These are phyloP conservation scores for Drosophila eohydei DNA, from an alignment of 2,888 invertebrate species.

Conservation along the genomic window DNA sequence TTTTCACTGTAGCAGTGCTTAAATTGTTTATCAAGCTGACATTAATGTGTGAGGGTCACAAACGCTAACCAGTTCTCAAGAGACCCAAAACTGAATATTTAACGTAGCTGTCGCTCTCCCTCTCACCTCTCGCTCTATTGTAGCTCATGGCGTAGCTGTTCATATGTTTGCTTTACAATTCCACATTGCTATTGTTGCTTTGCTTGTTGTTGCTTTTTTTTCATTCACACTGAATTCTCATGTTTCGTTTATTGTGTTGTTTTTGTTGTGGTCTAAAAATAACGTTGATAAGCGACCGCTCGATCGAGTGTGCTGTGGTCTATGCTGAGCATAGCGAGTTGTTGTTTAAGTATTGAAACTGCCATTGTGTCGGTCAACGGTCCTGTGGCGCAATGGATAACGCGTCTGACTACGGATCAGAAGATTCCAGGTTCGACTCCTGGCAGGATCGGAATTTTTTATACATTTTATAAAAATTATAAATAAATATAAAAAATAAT, in stretches of 20 bases:
- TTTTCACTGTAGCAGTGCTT: conserved; percentile 29
- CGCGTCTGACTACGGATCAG: conserved; percentile 85
- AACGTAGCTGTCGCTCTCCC: conserved; percentile 20
- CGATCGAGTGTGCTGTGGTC: conserved; percentile 25
- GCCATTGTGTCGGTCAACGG: conserved; percentile 14
- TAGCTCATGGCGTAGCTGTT: background rate
- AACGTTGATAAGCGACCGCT: conserved; percentile 34
- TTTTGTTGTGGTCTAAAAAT: conserved; percentile 46
- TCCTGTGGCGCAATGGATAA: conserved; percentile 84
- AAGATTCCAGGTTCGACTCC: conserved; percentile 85
- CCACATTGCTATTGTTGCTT: conserved; percentile 5
- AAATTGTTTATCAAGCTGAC: conserved; percentile 6
- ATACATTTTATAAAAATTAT: background rate
- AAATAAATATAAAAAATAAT: background rate
- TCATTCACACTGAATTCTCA: conserved; percentile 40
- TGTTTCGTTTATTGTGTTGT: conserved; percentile 33
- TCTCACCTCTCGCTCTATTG: conserved; percentile 4
- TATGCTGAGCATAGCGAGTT: conserved; percentile 4
- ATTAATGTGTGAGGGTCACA: conserved; percentile 1
- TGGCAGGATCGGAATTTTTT: conserved; percentile 78
- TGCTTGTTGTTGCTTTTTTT: conserved; percentile 39
- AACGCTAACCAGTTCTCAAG: conserved; percentile 49
- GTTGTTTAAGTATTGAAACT: conserved; percentile 3
- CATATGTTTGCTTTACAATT: conserved; percentile 15
- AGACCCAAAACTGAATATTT: conserved; percentile 20